phyloP scores from a whole-genome alignment of 2,888 invertebrate genomes.

The Drosophila quinaria region DNA sequence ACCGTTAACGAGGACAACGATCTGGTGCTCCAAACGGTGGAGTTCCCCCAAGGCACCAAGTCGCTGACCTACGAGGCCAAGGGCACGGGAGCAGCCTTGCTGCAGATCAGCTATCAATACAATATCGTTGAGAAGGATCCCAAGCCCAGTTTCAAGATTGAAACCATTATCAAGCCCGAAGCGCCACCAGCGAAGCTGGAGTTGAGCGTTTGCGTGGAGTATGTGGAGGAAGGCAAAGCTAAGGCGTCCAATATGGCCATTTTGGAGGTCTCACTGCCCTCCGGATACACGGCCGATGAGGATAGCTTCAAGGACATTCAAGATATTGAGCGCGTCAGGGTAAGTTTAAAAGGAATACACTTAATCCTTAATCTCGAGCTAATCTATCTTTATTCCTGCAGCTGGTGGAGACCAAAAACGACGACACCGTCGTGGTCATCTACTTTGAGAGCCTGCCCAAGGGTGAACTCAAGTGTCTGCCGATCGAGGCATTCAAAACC shows the following conservation, averaged over 20 bases:
- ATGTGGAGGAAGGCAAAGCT: slow-evolving; percentile 81
- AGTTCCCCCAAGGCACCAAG: slow-evolving; percentile 86
- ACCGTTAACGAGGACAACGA: slow-evolving; percentile 91
- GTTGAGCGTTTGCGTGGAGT: slow-evolving; percentile 93
- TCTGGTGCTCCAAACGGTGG: slow-evolving; percentile 92
- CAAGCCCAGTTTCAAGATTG: slow-evolving; percentile 94
- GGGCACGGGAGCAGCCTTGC: slow-evolving; percentile 92
- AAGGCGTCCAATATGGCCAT: slow-evolving; percentile 95
- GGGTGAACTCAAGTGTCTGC: slow-evolving; percentile 90
- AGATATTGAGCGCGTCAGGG: slow-evolving; percentile 85
- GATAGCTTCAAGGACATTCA: slow-evolving; percentile 90
- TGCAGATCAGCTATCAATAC: slow-evolving; percentile 93
- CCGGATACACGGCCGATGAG: slow-evolving; percentile 94
- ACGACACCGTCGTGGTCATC: slow-evolving; percentile 88
- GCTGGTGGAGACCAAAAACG: slow-evolving; percentile 90
- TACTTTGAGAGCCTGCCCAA: slow-evolving; percentile 90
- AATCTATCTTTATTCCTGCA: slow-evolving; percentile 33
- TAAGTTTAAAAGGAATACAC: slow-evolving; percentile 48
- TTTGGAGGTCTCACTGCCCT: slow-evolving; percentile 95
- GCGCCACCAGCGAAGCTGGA: slow-evolving; percentile 93
- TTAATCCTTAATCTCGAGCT: background rate
- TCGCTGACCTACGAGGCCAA: slow-evolving; percentile 91
- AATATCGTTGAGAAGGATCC: slow-evolving; percentile 94
- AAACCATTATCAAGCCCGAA: slow-evolving; percentile 92
- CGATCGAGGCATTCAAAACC: slow-evolving; percentile 93